These are phyloP conservation scores for Crioceris asparagi DNA, from an alignment of 2,888 invertebrate species.

Conservation along the genomic window DNA sequence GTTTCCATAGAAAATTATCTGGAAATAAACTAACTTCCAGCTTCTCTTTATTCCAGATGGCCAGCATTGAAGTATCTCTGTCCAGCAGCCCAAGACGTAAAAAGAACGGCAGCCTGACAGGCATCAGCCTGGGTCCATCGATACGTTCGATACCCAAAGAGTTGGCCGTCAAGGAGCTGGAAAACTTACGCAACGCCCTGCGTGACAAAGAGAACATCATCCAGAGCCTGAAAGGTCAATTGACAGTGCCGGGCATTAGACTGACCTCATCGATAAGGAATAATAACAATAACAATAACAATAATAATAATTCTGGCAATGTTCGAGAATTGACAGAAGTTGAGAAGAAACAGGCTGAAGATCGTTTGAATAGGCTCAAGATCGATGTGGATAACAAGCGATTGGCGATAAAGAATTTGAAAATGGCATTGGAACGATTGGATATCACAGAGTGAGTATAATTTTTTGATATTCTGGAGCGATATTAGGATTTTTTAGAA, in stretches of 20 bases:
- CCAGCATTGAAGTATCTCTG: constrained; percentile 72
- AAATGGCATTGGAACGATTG: constrained; percentile 67
- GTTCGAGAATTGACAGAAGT: constrained; percentile 39
- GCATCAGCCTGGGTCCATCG: constrained; percentile 29
- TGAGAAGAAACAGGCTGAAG: constrained; percentile 48
- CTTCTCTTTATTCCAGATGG: constrained; percentile 52
- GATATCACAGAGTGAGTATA: constrained; percentile 77
- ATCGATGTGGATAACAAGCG: constrained; percentile 69
- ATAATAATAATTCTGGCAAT: constrained; percentile 25
- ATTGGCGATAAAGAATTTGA: constrained; percentile 69
- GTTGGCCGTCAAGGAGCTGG: constrained; percentile 49
- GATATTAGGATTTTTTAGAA: no score
- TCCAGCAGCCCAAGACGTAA: constrained; percentile 53
- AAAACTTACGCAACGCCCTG: constrained; percentile 58
- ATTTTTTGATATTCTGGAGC: no score
- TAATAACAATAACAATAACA: no score
- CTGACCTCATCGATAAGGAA: constrained; percentile 13
- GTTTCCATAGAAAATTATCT: no score
- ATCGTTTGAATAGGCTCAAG: constrained; percentile 47
- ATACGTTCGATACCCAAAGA: constrained; percentile 34
- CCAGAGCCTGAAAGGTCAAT: constrained; percentile 61
- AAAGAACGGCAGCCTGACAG: constrained; percentile 36
- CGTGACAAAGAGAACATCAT: constrained; percentile 75
- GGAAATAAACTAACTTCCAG: no score
- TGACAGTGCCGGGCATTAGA: constrained; percentile 43